Conservation (phyloP, 2,797 vertebrate genomes). For the Labeo calbasu region DNA sequence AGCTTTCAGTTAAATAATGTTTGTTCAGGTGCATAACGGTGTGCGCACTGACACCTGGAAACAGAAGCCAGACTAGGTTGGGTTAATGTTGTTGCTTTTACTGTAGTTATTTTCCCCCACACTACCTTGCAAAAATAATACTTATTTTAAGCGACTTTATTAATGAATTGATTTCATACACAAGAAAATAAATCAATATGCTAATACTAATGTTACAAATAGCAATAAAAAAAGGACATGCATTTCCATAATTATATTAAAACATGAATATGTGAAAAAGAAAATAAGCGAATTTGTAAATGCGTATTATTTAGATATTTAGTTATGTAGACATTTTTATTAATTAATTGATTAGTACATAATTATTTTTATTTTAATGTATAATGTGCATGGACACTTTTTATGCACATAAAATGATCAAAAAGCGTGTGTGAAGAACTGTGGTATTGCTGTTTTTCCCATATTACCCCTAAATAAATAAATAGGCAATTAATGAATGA, state of each 20-base stretch:
- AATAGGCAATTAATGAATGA: no score
- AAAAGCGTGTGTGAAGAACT: neutral
- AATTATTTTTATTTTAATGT: no score
- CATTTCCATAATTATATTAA: no score
- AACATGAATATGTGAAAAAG: no score
- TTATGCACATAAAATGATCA: neutral
- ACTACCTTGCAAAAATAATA: neutral
- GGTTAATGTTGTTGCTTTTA: neutral
- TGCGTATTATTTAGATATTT: no score
- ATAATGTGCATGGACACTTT: no score
- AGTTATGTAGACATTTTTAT: no score
- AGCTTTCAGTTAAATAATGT: constrained; percentile 35
- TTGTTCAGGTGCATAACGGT: constrained; percentile 41
- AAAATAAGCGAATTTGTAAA: no score
- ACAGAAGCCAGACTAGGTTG: constrained; percentile 17
- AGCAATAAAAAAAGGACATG: no score
- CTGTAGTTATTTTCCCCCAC: neutral
- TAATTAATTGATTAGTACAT: no score
- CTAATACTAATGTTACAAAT: neutral
- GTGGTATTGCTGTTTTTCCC: neutral
- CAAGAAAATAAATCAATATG: neutral
- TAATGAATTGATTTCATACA: neutral
- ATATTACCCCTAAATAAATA: neutral
- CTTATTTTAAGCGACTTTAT: no score
- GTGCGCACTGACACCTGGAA: constrained; percentile 17